These are phyloP conservation scores for Esperia sulphurella DNA, from an alignment of 2,888 invertebrate species.

Conservation along the genomic window DNA sequence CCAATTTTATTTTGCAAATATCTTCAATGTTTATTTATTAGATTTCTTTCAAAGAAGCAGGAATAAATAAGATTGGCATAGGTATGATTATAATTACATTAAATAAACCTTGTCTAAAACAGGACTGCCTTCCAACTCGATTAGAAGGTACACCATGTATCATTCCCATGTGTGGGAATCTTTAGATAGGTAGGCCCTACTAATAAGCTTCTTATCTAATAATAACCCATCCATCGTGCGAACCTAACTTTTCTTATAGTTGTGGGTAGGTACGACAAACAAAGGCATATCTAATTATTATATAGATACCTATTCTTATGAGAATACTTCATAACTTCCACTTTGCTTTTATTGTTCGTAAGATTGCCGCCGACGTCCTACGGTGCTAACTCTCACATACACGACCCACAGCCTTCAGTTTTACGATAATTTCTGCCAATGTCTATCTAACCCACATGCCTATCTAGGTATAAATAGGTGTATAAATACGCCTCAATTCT, in stretches of 20 bases:
- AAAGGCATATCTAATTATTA: slow-evolving; percentile 10
- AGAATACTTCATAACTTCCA: slow-evolving; percentile 16
- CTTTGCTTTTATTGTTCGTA: slow-evolving; percentile 12
- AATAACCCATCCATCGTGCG: slow-evolving; percentile 2
- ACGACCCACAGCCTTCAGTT: slow-evolving; percentile 5
- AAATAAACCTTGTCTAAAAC: too few relatives aligned
- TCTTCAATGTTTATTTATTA: too few relatives aligned
- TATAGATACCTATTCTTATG: slow-evolving; percentile 11
- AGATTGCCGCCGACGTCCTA: not conserved
- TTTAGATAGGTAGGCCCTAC: not conserved
- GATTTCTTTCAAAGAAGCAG: too few relatives aligned
- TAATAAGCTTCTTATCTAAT: not conserved
- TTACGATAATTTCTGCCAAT: slow-evolving; percentile 11
- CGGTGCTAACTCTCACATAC: slow-evolving; percentile 11
- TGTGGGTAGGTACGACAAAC: not conserved
- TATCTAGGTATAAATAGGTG: not conserved
- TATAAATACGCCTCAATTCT: too few relatives aligned
- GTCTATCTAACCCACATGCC: slow-evolving; percentile 3
- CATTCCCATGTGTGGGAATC: too few relatives aligned
- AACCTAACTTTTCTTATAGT: slow-evolving; percentile 3
- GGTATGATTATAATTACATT: too few relatives aligned
- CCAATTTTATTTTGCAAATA: too few relatives aligned
- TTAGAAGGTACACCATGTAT: too few relatives aligned
- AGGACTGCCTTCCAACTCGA: too few relatives aligned
- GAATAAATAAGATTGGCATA: too few relatives aligned